Percentiles rank a stretch among this genome's conserved stretches.
Evolutionary conservation across 2,113 vertebrate genomes (phyloP).

Genomic region (Asarcornis scutulata): DNA sequence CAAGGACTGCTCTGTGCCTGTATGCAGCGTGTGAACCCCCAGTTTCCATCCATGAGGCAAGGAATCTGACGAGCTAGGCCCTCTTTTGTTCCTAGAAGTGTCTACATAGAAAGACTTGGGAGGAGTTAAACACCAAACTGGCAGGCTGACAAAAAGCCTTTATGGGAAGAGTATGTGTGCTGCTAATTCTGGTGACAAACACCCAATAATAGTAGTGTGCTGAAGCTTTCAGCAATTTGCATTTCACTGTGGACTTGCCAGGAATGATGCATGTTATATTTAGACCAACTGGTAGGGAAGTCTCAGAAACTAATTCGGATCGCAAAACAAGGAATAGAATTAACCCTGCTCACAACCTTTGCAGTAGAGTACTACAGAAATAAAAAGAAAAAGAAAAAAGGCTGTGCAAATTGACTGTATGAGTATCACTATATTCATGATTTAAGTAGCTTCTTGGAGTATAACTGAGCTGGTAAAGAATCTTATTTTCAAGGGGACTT

Average conservation of each 20-base stretch:
- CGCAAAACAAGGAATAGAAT: slow-evolving; percentile 8
- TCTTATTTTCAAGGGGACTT: not conserved
- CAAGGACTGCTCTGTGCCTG: not conserved
- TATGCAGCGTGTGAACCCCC: not conserved
- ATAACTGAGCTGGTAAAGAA: not conserved
- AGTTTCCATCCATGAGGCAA: not conserved
- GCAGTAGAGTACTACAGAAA: not conserved
- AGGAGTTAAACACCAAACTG: slow-evolving; percentile 5
- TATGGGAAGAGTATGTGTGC: slow-evolving; percentile 39
- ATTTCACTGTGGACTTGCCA: slow-evolving; percentile 47
- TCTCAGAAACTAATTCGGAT: slow-evolving; percentile 19
- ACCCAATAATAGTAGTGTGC: slow-evolving; percentile 45
- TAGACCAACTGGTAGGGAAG: slow-evolving; percentile 46
- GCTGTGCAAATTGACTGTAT: not conserved
- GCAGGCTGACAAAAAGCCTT: slow-evolving; percentile 35
- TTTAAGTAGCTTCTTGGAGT: not conserved
- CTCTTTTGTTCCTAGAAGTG: slow-evolving; percentile 32
- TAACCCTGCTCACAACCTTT: slow-evolving; percentile 12
- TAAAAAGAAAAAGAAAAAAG: not conserved
- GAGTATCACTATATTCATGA: not conserved
- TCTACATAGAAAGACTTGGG: slow-evolving; percentile 7
- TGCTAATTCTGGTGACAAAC: slow-evolving; percentile 63
- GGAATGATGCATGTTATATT: slow-evolving; percentile 30
- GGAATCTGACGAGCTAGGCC: not conserved
- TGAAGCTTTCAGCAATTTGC: slow-evolving; percentile 44